Evolutionary conservation across 2,888 invertebrate genomes (phyloP).

Genomic region (Rhingia campestris): DNA sequence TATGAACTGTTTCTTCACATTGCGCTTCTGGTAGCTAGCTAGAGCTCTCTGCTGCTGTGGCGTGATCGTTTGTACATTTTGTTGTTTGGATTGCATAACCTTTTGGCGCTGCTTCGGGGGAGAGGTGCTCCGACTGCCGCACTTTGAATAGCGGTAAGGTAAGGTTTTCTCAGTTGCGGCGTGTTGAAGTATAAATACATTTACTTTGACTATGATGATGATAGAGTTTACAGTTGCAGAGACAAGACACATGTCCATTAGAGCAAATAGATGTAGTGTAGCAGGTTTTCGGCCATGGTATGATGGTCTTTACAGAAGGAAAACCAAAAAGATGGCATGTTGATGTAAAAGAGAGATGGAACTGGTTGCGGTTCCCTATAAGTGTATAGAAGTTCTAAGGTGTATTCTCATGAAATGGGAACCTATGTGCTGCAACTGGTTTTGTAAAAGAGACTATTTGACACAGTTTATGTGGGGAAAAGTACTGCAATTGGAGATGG

Average conservation of each 20-base stretch:
- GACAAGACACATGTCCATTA: conserved; percentile 58
- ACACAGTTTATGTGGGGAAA: no score
- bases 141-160: conserved; percentile 52
- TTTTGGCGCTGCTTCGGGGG: conserved; percentile 25
- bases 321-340: background rate
- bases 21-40: conserved; percentile 56
- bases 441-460: no score
- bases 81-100: conserved; percentile 67
- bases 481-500: no score
- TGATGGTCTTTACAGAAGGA: conserved; percentile 35
- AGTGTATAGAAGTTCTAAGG: background rate
- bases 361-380: conserved; percentile 36
- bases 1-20: conserved; percentile 69
- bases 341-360: conserved; percentile 29
- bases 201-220: conserved; percentile 34
- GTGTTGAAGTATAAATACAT: conserved; percentile 39
- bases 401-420: background rate
- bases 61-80: conserved; percentile 37
- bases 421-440: no score
- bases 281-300: conserved; percentile 61
- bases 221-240: conserved; percentile 53
- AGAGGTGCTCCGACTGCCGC: background rate
- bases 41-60: conserved; percentile 21
- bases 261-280: conserved; percentile 47
- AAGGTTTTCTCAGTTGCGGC: conserved; percentile 38